Conservation (phyloP, 2,888 invertebrate species). For the Ennomos fuscantarius region DNA sequence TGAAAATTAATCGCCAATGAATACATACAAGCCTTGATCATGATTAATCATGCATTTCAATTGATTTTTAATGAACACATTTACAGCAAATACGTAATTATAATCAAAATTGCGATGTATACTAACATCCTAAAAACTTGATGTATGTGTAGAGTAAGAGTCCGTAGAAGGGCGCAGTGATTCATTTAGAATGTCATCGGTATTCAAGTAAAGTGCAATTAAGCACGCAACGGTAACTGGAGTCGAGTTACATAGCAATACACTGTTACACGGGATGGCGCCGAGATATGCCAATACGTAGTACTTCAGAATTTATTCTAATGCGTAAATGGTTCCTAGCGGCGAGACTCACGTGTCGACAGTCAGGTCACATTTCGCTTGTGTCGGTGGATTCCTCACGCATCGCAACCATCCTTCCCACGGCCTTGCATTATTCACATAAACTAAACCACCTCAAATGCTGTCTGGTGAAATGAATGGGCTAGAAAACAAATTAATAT, state of each 20-base stretch:
- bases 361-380: conserved; percentile 51
- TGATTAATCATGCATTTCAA: conserved; percentile 29
- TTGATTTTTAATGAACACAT: conserved; percentile 21
- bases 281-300: conserved; percentile 11
- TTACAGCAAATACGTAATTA: conserved; percentile 1
- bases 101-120: too few species aligned
- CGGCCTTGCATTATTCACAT: conserved; percentile 51
- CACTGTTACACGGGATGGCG: conserved; percentile 9
- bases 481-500: conserved; percentile 39
- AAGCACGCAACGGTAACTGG: conserved; percentile 17
- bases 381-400: conserved; percentile 46
- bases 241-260: conserved; percentile 12
- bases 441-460: conserved; percentile 37
- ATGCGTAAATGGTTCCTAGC: conserved; percentile 20
- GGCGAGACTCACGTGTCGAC: conserved; percentile 38
- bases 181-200: conserved; percentile 14
- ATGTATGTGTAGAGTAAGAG: conserved; percentile 7
- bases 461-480: conserved; percentile 38
- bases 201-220: conserved; percentile 14
- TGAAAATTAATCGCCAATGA: conserved; percentile 43
- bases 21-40: conserved; percentile 31
- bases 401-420: conserved; percentile 50
- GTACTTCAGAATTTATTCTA: conserved; percentile 17
- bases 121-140: neutral
- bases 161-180: conserved; percentile 11